phyloP scores from a whole-genome alignment of 1,140 invertebrate species.

The Heliothis subflexa region DNA sequence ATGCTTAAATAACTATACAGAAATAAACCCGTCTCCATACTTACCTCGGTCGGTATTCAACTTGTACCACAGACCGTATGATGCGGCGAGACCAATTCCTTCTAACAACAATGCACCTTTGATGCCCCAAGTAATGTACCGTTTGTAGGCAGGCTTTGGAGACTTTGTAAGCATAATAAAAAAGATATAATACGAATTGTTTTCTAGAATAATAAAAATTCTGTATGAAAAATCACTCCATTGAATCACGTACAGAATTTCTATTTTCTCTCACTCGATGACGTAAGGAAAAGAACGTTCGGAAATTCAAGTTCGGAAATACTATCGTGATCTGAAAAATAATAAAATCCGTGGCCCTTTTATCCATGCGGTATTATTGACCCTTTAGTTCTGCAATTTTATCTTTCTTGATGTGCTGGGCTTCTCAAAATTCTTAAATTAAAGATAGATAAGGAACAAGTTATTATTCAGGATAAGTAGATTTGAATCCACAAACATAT shows the following conservation, averaged over 20 bases:
- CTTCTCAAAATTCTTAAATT: too few relatives aligned
- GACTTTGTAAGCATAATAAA: conserved; percentile 87
- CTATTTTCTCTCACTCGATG: conserved; percentile 58
- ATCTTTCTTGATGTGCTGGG: too few relatives aligned
- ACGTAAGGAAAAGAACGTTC: conserved; percentile 60
- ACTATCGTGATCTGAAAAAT: not conserved
- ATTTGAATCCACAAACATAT: too few relatives aligned
- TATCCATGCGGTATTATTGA: too few relatives aligned
- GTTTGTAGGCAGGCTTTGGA: conserved; percentile 85
- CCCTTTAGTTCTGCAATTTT: too few relatives aligned
- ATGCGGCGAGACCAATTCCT: conserved; percentile 84
- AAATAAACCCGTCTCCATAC: conserved; percentile 67
- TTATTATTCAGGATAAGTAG: too few relatives aligned
- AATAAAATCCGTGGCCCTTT: too few relatives aligned
- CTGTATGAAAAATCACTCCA: conserved; percentile 19
- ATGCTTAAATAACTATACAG: conserved; percentile 22
- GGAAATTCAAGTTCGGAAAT: conserved; percentile 2
- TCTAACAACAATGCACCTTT: conserved; percentile 86
- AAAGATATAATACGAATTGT: conserved; percentile 40
- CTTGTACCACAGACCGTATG: conserved; percentile 87
- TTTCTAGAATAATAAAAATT: conserved; percentile 19
- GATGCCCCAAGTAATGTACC: conserved; percentile 83
- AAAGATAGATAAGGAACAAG: too few relatives aligned
- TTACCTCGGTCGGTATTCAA: conserved; percentile 89
- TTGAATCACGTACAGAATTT: conserved; percentile 55